phyloP scores from a whole-genome alignment of 2,797 vertebrate genomes.

The Artibeus lituratus region DNA sequence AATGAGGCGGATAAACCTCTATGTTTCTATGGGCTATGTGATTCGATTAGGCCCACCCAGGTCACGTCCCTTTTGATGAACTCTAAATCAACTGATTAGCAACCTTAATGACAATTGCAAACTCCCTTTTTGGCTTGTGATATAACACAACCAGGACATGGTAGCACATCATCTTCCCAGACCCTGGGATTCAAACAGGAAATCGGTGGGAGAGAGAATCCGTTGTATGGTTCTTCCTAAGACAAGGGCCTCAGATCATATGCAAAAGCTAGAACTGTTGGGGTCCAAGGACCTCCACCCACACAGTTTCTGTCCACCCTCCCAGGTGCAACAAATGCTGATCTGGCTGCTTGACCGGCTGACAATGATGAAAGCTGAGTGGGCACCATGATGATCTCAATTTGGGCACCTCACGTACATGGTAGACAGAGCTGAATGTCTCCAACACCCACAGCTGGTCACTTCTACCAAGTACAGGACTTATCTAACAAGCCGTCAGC shows the following conservation, averaged over 20 bases:
- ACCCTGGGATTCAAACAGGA: neutral
- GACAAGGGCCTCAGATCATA: neutral
- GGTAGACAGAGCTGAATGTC: neutral
- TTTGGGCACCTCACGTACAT: neutral
- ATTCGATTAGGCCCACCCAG: neutral
- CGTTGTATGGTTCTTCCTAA: neutral
- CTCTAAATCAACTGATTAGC: neutral
- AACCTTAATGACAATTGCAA: neutral
- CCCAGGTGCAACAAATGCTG: neutral
- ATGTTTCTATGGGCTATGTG: neutral
- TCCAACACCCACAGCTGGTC: neutral
- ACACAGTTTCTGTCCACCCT: neutral
- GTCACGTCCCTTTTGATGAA: neutral
- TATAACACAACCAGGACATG: neutral
- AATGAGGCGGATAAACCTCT: neutral
- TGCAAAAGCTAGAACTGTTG: neutral
- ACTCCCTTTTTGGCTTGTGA: neutral
- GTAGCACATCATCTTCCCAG: neutral
- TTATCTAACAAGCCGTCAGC: neutral
- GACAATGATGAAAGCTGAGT: neutral
- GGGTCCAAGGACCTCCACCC: too few species aligned
- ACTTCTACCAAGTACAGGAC: too few species aligned
- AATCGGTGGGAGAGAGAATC: neutral
- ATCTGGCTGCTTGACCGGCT: neutral
- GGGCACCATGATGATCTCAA: neutral